phyloP scores from a whole-genome alignment of 2,888 invertebrate species.

The Lutraria lutraria region DNA sequence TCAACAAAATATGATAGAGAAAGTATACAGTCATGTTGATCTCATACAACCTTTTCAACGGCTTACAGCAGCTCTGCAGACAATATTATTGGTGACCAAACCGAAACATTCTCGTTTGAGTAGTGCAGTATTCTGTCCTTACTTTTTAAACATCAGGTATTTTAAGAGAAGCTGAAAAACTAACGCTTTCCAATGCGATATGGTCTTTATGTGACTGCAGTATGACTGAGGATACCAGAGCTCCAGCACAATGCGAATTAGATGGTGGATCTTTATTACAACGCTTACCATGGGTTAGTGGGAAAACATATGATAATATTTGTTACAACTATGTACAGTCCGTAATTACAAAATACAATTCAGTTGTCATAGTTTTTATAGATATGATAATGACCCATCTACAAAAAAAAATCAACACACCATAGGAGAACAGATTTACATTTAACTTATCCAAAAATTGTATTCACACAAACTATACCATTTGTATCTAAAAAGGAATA shows the following conservation, averaged over 20 bases:
- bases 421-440: neutral
- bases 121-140: conserved; percentile 18
- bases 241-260: no score
- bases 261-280: conserved; percentile 17
- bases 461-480: conserved; percentile 14
- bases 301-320: conserved; percentile 3
- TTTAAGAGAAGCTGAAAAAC: conserved; percentile 9
- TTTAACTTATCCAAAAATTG: neutral
- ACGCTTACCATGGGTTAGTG: neutral
- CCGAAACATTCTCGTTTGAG: conserved; percentile 8
- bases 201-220: conserved; percentile 27
- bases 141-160: conserved; percentile 24
- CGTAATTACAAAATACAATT: neutral
- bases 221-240: neutral
- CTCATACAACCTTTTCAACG: conserved; percentile 24
- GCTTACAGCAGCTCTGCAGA: conserved; percentile 12
- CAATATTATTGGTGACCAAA: neutral
- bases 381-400: conserved; percentile 42
- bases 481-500: conserved; percentile 44
- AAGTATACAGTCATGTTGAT: conserved; percentile 8
- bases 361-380: conserved; percentile 46
- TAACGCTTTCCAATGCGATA: conserved; percentile 7
- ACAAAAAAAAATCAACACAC: conserved; percentile 63
- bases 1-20: neutral
- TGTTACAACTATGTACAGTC: neutral